These are phyloP conservation scores for Diploptera punctata DNA, from an alignment of 2,888 invertebrate genomes.

Conservation along the genomic window DNA sequence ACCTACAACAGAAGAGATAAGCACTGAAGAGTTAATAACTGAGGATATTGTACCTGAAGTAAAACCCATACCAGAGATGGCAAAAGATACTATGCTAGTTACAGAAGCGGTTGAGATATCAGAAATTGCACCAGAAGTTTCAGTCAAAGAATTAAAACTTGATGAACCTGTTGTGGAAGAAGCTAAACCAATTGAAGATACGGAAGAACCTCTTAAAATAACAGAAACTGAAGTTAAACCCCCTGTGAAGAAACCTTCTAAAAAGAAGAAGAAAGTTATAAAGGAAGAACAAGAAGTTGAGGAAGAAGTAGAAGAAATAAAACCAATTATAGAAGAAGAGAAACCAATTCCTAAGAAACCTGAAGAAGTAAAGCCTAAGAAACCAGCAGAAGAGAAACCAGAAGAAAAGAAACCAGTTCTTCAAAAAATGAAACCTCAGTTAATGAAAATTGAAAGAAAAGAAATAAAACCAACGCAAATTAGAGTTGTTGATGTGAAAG, in stretches of 20 bases:
- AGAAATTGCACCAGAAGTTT: slow-evolving; percentile 26
- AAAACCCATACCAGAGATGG: slow-evolving; percentile 16
- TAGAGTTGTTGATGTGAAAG: slow-evolving; percentile 63
- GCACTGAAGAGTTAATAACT: neutral
- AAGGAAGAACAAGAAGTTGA: slow-evolving; percentile 47
- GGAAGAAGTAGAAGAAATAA: slow-evolving; percentile 48
- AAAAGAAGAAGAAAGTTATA: slow-evolving; percentile 45
- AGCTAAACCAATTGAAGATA: slow-evolving; percentile 4
- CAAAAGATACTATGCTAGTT: slow-evolving; percentile 5
- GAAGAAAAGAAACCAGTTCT: slow-evolving; percentile 48
- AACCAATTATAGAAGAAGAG: slow-evolving; percentile 47
- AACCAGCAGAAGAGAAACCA: slow-evolving; percentile 54
- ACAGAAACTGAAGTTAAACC: slow-evolving; percentile 31
- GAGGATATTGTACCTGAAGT: neutral
- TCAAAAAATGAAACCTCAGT: slow-evolving; percentile 48
- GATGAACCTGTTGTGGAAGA: neutral
- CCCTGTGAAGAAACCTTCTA: slow-evolving; percentile 40
- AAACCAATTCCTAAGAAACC: slow-evolving; percentile 26
- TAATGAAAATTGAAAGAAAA: slow-evolving; percentile 66
- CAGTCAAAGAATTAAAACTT: slow-evolving; percentile 9
- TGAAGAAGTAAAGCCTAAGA: slow-evolving; percentile 43
- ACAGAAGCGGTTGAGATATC: slow-evolving; percentile 31
- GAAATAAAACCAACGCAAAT: slow-evolving; percentile 60
- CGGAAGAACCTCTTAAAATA: slow-evolving; percentile 19
- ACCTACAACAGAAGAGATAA: slow-evolving; percentile 3